A percentile compares a stretch with the other conserved stretches of the same genome.
Conservation (phyloP, 30 jellyfish, hydroid and myxozoan species). For the Catostylus mosaicus region DNA sequence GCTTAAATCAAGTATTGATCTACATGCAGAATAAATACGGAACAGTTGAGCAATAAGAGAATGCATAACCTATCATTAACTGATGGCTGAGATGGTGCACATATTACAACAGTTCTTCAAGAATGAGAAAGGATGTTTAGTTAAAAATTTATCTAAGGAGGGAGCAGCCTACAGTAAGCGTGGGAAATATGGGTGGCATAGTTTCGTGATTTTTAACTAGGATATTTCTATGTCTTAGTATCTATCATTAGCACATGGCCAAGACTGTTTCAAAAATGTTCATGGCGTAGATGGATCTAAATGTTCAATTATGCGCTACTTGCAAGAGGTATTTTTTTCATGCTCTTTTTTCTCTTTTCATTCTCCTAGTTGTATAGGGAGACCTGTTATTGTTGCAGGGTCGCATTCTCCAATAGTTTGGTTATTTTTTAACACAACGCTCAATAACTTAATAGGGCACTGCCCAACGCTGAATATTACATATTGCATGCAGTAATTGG, state of each 20-base stretch:
- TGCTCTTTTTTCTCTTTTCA: background rate
- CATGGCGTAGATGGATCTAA: conserved; percentile 82
- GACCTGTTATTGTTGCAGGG: background rate
- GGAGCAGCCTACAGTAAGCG: no score
- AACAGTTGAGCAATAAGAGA: no score
- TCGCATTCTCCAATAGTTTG: background rate
- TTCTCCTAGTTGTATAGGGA: background rate
- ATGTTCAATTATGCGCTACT: conserved; percentile 72
- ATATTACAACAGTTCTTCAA: no score
- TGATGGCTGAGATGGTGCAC: no score
- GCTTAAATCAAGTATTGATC: no score
- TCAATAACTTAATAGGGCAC: background rate
- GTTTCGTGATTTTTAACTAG: no score
- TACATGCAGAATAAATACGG: no score
- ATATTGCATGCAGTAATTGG: background rate
- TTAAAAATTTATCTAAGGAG: no score
- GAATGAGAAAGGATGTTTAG: no score
- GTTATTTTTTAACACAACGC: background rate
- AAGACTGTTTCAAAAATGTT: conserved; percentile 57
- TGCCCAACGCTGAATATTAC: background rate
- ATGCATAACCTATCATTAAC: no score
- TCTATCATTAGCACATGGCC: background rate
- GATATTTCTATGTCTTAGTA: conserved; percentile 1
- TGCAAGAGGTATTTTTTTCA: conserved; percentile 52
- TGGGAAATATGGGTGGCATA: no score